Percentiles rank a stretch among this genome's conserved stretches.
These are phyloP conservation scores for Hirtodrosophila duncani DNA, from an alignment of 2,888 invertebrate genomes.

Conservation along the genomic window DNA sequence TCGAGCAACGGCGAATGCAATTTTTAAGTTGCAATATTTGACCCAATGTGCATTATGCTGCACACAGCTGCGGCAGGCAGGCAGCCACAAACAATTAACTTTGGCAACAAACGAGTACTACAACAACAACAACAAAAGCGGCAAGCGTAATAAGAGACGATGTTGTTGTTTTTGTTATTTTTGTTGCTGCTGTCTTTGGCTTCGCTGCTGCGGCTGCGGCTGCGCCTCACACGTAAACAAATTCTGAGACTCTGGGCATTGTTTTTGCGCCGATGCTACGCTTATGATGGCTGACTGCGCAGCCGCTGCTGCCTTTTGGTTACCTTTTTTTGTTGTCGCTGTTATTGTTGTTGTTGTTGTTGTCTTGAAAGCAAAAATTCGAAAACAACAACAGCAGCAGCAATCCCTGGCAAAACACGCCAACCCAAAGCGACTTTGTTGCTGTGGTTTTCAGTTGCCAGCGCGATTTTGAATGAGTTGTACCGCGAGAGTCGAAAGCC, in stretches of 20 bases:
- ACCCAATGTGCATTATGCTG: constrained; percentile 39
- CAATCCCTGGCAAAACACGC: constrained; percentile 64
- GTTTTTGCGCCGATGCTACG: constrained; percentile 37
- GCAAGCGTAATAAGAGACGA: constrained; percentile 33
- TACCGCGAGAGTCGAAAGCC: constrained; percentile 45
- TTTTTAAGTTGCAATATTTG: constrained; percentile 1
- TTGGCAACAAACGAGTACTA: constrained; percentile 65
- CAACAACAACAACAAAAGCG: constrained; percentile 28
- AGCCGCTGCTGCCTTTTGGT: constrained; percentile 10
- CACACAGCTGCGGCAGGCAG: constrained; percentile 48
- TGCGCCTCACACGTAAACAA: constrained; percentile 66
- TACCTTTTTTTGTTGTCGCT: constrained; percentile 19
- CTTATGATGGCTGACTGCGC: constrained; percentile 3
- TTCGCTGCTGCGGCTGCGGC: constrained; percentile 21
- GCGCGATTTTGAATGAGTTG: constrained; percentile 77
- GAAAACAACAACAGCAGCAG: constrained; percentile 41
- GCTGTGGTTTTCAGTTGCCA: constrained; percentile 76
- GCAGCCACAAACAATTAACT: constrained; percentile 63
- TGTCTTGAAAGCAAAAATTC: constrained; percentile 66
- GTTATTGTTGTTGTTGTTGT: constrained; percentile 31
- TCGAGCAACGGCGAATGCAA: no score
- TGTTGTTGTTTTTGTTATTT: not conserved
- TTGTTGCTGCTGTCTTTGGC: not conserved
- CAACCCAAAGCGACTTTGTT: constrained; percentile 67
- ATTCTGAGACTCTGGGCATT: constrained; percentile 55